Evolutionary conservation across 1,140 invertebrate species (phyloP).

Genomic region (Bombus difficillimus): DNA sequence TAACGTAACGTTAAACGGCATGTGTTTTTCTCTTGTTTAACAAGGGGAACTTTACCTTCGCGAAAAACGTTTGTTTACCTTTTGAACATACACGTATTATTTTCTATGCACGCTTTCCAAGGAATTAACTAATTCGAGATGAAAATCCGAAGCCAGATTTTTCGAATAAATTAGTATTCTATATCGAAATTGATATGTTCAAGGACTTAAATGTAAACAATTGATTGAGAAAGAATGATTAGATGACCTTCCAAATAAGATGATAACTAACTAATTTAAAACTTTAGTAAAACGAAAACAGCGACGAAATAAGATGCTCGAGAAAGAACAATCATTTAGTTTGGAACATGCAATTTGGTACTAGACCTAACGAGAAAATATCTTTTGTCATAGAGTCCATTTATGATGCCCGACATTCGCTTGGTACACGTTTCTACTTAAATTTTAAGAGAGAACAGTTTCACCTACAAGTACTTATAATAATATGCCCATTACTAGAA

Average conservation of each 20-base stretch:
- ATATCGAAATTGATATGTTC: slow-evolving; percentile 78
- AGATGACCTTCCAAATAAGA: slow-evolving; percentile 50
- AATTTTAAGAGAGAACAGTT: neutral
- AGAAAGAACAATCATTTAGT: slow-evolving; percentile 46
- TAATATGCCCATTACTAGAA: slow-evolving; percentile 10
- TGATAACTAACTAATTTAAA: slow-evolving; percentile 39
- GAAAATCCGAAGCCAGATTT: slow-evolving; percentile 16
- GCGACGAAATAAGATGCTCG: slow-evolving; percentile 29
- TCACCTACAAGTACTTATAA: slow-evolving; percentile 2
- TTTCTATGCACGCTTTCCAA: slow-evolving; percentile 34
- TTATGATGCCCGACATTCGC: slow-evolving; percentile 26
- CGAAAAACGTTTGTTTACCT: slow-evolving; percentile 49
- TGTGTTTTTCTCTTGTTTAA: slow-evolving; percentile 51
- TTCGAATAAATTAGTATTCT: slow-evolving; percentile 76
- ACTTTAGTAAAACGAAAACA: slow-evolving; percentile 32
- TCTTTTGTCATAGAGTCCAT: slow-evolving; percentile 18
- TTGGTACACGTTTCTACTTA: slow-evolving; percentile 31
- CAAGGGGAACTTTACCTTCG: slow-evolving; percentile 50
- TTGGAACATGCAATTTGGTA: slow-evolving; percentile 53
- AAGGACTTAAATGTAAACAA: slow-evolving; percentile 59
- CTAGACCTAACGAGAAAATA: slow-evolving; percentile 48
- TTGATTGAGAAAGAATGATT: slow-evolving; percentile 39
- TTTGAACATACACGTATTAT: slow-evolving; percentile 16
- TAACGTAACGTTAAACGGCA: slow-evolving; percentile 55
- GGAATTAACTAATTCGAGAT: slow-evolving; percentile 21